Conservation (phyloP, 2,113 vertebrate species). For the Microtus pennsylvanicus region DNA sequence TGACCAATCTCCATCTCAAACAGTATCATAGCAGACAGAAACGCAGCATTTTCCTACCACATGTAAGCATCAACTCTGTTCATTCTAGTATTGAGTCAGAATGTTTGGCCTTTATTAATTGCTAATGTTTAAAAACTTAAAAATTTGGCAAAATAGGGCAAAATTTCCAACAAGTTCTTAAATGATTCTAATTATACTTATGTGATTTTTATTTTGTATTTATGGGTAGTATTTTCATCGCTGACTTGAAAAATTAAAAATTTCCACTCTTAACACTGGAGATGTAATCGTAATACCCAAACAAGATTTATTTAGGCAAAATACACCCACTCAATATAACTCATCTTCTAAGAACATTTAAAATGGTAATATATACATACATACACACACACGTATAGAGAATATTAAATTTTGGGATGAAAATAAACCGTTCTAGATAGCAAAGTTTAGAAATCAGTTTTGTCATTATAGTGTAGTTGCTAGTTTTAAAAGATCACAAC, state of each 20-base stretch:
- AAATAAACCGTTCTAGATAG: neutral
- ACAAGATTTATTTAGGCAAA: neutral
- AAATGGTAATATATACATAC: neutral
- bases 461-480: neutral
- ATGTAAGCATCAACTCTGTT: neutral
- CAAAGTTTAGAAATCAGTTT: neutral
- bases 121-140: neutral
- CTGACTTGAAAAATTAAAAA: neutral
- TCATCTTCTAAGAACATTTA: neutral
- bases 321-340: neutral
- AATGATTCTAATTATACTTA: neutral
- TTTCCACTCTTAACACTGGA: too few species aligned
- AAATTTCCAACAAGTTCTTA: neutral
- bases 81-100: neutral
- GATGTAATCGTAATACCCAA: neutral
- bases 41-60: neutral
- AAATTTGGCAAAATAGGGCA: neutral
- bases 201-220: neutral
- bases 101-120: neutral
- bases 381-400: neutral
- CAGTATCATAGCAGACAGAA: neutral
- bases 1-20: neutral
- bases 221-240: neutral
- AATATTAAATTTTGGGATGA: neutral
- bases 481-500: neutral